Evolutionary conservation across 2,888 invertebrate species (phyloP), one percentile per base, ranked within the genome.

Genomic region (Callimorpha dominula): DNA sequence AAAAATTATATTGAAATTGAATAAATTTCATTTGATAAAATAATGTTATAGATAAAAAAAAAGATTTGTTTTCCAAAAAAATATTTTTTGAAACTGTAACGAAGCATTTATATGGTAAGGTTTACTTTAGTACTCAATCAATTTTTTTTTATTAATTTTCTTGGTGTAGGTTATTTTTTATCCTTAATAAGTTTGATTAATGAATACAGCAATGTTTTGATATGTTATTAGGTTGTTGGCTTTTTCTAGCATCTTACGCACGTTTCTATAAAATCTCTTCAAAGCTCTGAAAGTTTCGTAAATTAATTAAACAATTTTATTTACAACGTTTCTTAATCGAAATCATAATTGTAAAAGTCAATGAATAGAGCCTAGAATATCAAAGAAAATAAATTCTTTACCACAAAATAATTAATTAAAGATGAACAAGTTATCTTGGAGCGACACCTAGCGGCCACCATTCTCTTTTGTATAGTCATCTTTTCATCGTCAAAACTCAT

Each of bases 401-500:
- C 92, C 90, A 87, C 92, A 92, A 94, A 93, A 94, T 94, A 92
- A 94, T 94, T 95, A 95, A 95, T 95, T 95, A 94, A 94, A 93
- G 88, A 92, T 87, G 93, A 93, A 91, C 90, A 94, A 95, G 92
- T 95, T 95, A 95, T 95, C 95, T 95, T 89, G 74, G 78, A 87
- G 91, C 94, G 94, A 95, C 95, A 95, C 95, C 95, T 95, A 94
- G 90, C 93, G 93, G 91, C 93, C 87, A 90, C 90, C 92, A 88
- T 87, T 90, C 88, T 88, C 94, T 93, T 95, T 95, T 95, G 95
- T 95, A 87, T 87, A 85, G 88, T 89, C 93, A 92, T 91, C 95
- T 95, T 95, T 95, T 95, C 95, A 95, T 93, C 95, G 93, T 91
- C 92, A 92, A 92, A 95, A 94, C 95, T 95, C 95, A 95, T 95